A percentile compares a stretch with the other conserved stretches of the same genome.
Conservation (phyloP, 2,888 invertebrate species). For the Ethmia dodecea region DNA sequence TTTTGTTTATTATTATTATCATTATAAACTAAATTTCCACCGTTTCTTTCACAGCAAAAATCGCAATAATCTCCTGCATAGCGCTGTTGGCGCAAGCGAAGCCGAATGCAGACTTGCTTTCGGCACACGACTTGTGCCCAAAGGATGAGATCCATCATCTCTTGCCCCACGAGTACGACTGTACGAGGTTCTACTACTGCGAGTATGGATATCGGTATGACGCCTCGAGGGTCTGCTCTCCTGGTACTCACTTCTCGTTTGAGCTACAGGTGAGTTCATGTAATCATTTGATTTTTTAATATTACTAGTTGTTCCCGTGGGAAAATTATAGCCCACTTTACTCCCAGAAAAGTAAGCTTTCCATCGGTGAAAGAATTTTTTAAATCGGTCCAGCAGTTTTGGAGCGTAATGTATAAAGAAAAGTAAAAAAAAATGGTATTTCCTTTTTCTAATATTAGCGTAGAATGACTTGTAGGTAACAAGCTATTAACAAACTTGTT, state of each 20-base stretch:
- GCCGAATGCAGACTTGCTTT: constrained; percentile 43
- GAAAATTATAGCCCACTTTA: too few relatives aligned
- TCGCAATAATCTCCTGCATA: constrained; percentile 29
- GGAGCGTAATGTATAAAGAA: background rate
- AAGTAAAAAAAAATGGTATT: background rate
- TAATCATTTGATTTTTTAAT: background rate
- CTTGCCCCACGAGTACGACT: constrained; percentile 52
- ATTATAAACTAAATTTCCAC: too few relatives aligned
- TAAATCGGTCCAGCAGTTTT: too few relatives aligned
- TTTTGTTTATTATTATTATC: too few relatives aligned
- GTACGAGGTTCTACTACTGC: constrained; percentile 60
- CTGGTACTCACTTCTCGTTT: constrained; percentile 46
- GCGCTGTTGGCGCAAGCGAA: constrained; percentile 37
- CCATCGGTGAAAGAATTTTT: too few relatives aligned
- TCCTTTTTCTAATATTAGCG: too few relatives aligned
- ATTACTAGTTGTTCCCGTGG: too few relatives aligned
- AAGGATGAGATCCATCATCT: constrained; percentile 75
- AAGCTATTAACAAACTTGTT: too few relatives aligned
- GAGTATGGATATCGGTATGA: constrained; percentile 41
- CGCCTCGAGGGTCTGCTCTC: constrained; percentile 31
- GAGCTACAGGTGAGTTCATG: constrained; percentile 34
- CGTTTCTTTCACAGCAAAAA: constrained; percentile 29
- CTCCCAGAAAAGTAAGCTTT: too few relatives aligned
- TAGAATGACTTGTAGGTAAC: too few relatives aligned
- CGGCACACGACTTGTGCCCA: constrained; percentile 79